These are phyloP conservation scores for Eutolmus rufibarbis DNA, from an alignment of 2,888 invertebrate species.

Conservation along the genomic window DNA sequence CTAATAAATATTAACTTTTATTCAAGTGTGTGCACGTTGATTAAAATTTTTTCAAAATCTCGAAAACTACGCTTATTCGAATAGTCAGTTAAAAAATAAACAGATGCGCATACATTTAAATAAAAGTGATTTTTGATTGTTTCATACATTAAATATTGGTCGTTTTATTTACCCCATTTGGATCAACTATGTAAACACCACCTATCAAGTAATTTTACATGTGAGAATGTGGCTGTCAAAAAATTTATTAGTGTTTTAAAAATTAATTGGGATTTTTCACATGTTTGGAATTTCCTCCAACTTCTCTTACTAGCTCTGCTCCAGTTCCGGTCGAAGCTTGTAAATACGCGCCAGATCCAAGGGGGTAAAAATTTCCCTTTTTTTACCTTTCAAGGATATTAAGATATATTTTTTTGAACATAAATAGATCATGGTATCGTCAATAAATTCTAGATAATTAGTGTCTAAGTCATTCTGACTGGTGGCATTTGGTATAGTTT, in stretches of 20 bases:
- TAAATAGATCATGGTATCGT: background rate
- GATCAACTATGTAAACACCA: conserved; percentile 3
- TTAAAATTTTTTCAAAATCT: background rate
- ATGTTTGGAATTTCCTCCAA: conserved; percentile 2
- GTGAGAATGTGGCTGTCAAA: conserved; percentile 35
- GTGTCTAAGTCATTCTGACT: background rate
- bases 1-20: conserved; percentile 8
- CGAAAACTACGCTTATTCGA: background rate
- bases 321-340: background rate
- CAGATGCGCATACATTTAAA: background rate
- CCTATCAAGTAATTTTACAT: conserved; percentile 11
- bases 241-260: background rate
- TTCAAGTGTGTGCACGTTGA: conserved; percentile 10
- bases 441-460: background rate
- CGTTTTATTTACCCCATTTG: conserved; percentile 21
- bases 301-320: background rate
- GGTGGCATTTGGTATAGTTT: background rate
- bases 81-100: background rate
- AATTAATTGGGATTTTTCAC: conserved; percentile 18
- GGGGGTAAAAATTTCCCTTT: background rate
- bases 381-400: background rate
- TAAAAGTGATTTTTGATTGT: conserved; percentile 4
- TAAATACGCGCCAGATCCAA: background rate
- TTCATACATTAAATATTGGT: conserved; percentile 30
- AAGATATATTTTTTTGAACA: background rate